These are phyloP conservation scores for Sarcophaga rosellei DNA, from an alignment of 2,888 invertebrate genomes.

Conservation along the genomic window DNA sequence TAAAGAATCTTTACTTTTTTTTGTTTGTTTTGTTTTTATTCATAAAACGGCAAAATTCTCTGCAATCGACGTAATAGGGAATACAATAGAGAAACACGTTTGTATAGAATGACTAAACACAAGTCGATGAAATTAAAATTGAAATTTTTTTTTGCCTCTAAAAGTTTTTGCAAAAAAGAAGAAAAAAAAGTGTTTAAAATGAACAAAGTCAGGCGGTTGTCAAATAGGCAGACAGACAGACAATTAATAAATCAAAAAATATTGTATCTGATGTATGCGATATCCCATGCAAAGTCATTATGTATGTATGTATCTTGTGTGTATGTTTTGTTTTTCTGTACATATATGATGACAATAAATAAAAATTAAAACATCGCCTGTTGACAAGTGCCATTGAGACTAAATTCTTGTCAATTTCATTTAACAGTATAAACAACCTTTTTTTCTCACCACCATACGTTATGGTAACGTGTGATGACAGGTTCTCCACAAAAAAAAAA, in stretches of 20 bases:
- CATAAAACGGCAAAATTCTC: constrained; percentile 12
- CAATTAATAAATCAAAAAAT: constrained; percentile 23
- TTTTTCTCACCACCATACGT: too few species aligned
- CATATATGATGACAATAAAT: constrained; percentile 27
- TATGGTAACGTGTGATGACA: too few species aligned
- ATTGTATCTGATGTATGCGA: neutral
- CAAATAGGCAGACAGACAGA: neutral
- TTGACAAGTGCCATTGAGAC: constrained; percentile 48
- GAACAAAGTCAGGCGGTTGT: neutral
- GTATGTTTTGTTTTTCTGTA: neutral
- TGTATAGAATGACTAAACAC: constrained; percentile 25
- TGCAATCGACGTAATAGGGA: constrained; percentile 18
- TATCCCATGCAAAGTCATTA: constrained; percentile 3
- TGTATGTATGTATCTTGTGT: neutral
- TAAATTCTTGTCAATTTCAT: too few species aligned
- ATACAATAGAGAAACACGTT: neutral
- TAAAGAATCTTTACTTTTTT: constrained; percentile 34
- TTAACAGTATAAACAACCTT: too few species aligned
- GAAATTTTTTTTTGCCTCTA: constrained; percentile 4
- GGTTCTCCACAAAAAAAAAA: too few species aligned
- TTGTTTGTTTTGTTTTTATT: neutral
- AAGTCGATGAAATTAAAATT: constrained; percentile 2
- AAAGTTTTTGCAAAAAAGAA: neutral
- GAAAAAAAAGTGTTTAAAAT: constrained; percentile 10
- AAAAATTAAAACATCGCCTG: constrained; percentile 31